Conservation (phyloP, 1,140 invertebrate species). For the Saxidomus purpurata region DNA sequence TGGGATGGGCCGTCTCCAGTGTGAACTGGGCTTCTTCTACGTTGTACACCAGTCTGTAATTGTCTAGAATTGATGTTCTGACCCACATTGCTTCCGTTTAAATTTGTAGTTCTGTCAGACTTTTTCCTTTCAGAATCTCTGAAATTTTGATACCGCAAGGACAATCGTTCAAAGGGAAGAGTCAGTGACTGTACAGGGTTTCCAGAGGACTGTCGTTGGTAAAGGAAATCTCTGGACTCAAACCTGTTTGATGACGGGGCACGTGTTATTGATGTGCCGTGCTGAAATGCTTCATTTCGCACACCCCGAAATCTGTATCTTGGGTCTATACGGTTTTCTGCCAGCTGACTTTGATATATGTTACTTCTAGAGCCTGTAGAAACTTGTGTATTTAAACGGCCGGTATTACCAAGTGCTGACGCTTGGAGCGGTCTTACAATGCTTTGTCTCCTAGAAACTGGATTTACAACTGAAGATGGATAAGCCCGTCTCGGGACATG, state of each 20-base stretch:
- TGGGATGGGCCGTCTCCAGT: no score
- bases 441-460: background rate
- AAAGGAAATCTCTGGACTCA: background rate
- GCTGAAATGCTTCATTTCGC: background rate
- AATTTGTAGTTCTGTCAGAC: background rate
- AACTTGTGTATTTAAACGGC: background rate
- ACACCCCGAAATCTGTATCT: background rate
- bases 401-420: background rate
- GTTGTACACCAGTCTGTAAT: background rate
- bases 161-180: constrained; percentile 10
- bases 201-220: background rate
- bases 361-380: background rate
- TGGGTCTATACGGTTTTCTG: background rate
- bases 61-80: background rate
- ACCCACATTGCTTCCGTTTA: background rate
- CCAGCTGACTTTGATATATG: background rate
- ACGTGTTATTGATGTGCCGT: background rate
- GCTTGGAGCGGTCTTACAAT: background rate
- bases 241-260: background rate
- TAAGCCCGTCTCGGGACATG: background rate
- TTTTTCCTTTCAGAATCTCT: background rate
- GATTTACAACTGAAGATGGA: background rate
- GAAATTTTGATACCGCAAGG: constrained; percentile 3
- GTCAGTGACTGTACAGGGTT: background rate
- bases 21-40: background rate